phyloP scores from a whole-genome alignment of 1,140 invertebrate species.

The Neotoxoptera formosana region DNA sequence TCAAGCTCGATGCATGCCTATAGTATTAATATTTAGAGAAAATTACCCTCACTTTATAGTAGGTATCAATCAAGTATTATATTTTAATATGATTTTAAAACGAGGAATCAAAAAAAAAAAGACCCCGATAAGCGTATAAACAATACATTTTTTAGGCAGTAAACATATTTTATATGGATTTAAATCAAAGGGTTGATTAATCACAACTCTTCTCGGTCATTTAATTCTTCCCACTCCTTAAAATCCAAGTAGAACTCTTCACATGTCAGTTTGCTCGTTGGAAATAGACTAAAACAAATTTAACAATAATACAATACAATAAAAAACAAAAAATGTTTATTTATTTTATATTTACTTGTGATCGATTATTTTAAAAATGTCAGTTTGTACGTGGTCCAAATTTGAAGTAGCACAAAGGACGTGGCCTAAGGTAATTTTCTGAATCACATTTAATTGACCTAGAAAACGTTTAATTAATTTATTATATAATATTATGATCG shows the following conservation, averaged over 20 bases:
- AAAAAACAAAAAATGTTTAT: too few species aligned
- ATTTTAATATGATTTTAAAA: not conserved
- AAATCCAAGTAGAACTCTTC: not conserved
- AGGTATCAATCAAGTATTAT: too few species aligned
- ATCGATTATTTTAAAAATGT: not conserved
- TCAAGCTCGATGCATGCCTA: not conserved
- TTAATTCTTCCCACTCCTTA: not conserved
- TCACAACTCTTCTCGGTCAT: not conserved
- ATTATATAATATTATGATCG: not conserved
- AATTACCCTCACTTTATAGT: not conserved
- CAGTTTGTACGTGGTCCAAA: not conserved
- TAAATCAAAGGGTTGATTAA: too few species aligned
- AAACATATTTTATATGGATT: not conserved
- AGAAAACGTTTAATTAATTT: not conserved
- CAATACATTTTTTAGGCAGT: not conserved
- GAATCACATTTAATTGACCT: conserved; percentile 13
- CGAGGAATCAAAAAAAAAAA: not conserved
- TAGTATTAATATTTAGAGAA: not conserved
- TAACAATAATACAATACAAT: not conserved
- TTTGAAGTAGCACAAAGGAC: conserved; percentile 8
- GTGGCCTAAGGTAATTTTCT: conserved; percentile 8
- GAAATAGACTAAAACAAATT: not conserved
- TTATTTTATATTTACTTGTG: conserved; percentile 31
- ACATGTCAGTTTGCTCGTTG: not conserved
- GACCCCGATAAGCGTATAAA: not conserved